These are phyloP conservation scores for Anguilla obscura DNA, from an alignment of 2,797 vertebrate genomes.

Conservation along the genomic window DNA sequence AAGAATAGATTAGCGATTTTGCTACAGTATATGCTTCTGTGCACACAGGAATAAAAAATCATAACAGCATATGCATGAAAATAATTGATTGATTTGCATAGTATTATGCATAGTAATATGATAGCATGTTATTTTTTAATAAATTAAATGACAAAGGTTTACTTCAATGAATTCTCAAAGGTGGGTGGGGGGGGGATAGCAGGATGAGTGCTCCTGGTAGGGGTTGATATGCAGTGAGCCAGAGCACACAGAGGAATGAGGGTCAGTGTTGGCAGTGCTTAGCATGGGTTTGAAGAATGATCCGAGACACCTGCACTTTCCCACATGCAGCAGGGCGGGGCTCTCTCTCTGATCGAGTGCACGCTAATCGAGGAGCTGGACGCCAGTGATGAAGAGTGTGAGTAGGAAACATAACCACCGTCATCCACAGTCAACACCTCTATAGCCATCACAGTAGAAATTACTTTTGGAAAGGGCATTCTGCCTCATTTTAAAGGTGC, in stretches of 20 bases:
- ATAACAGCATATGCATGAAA: background rate
- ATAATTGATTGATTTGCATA: background rate
- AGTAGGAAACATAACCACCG: constrained; percentile 61
- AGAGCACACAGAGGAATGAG: background rate
- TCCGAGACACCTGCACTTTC: constrained; percentile 9
- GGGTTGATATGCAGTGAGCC: background rate
- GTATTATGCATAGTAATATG: background rate
- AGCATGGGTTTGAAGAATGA: background rate
- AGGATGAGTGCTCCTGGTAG: background rate
- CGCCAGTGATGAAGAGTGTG: constrained; percentile 88
- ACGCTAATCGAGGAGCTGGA: constrained; percentile 94
- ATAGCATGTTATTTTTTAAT: background rate
- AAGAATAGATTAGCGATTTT: background rate
- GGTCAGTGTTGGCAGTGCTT: background rate
- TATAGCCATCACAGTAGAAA: background rate
- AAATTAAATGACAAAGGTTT: background rate
- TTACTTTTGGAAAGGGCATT: background rate
- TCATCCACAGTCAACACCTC: background rate
- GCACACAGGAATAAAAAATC: background rate
- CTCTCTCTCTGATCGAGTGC: constrained; percentile 92
- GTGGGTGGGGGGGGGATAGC: background rate
- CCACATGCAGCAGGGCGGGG: constrained; percentile 89
- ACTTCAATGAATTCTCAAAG: background rate
- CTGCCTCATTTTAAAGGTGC: background rate
- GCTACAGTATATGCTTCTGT: background rate